Evolutionary conservation across 2,113 vertebrate species (phyloP).

Genomic region (Semnornis frantzii): DNA sequence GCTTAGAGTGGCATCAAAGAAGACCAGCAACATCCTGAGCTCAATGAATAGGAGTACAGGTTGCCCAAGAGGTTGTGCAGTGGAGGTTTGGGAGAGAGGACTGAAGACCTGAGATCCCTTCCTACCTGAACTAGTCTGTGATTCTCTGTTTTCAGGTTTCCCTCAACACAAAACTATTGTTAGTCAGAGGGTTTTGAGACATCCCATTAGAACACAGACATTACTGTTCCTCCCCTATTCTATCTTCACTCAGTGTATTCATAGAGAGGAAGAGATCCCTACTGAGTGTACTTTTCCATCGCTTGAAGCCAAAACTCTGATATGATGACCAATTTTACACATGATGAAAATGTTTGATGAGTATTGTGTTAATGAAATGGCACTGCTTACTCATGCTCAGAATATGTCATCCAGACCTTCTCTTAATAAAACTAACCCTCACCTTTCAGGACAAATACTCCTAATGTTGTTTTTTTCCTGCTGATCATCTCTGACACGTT

Average conservation of each 20-base stretch:
- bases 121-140: background rate
- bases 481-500: fast-evolving
- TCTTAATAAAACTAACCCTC: background rate
- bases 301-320: no score
- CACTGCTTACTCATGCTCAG: background rate
- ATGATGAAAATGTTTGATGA: background rate
- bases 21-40: background rate
- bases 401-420: background rate
- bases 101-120: background rate
- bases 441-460: background rate
- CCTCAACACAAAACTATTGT: background rate
- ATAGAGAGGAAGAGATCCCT: background rate
- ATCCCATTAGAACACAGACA: background rate
- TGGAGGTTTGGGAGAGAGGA: background rate
- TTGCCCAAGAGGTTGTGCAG: background rate
- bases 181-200: background rate
- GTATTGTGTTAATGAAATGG: background rate
- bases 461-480: background rate
- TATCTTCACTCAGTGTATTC: background rate
- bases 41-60: background rate
- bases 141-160: background rate
- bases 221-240: background rate
- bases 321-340: background rate
- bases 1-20: background rate
- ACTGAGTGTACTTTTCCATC: background rate